Evolutionary conservation across 2,888 invertebrate species (phyloP), one percentile per base, ranked within the genome.

Genomic region (Ctena decussata): DNA sequence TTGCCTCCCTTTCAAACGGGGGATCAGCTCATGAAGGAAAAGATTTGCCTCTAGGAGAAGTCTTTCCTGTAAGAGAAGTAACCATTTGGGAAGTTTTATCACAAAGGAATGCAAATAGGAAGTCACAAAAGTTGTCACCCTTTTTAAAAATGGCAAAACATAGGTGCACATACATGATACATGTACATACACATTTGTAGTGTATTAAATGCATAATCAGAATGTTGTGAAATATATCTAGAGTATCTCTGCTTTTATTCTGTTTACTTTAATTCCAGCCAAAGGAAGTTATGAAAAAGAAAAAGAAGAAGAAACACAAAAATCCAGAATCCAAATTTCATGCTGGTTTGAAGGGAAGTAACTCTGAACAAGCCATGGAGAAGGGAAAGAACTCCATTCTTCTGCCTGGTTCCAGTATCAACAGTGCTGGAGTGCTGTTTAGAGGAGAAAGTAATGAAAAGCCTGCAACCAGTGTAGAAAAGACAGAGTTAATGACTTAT

Each of bases 271-370:
- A 39, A 12, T 70, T 84, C n/a, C 49, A 88, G 88, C 65, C 37
- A 21, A 73, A 49, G 37, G 90, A 90, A 79, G 87, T 73, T 30
- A 46, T 72, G 15, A 87, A 86, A 39, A 87, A 85, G 77, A 90
- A 89, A 75, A 90, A 90, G 88, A 89, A 86, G 65, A 90, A 90
- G 82, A 90, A 86, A 76, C 80, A 83, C 35, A 89, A 86, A 82
- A 74, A 70, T 41, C 39, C 77, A 12, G 90, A 87, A 65, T 60
- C 71, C 30, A 84, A 32, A 75, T 72, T n/a, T 72, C 44, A 8
- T 46, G 46, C n/a, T 72, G 41, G 46, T 46, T 27, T 46, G 30
- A 39, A 72, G 72, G 72, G 39, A 72, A 46, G 30, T 72, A 44
- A 72, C 44, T 72, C 44, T 46, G 46, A 46, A n/a, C 15, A 41